Base-by-base conservation (phyloP, 2,888 invertebrate genomes). In the Ectemnius cavifrons region DNA sequence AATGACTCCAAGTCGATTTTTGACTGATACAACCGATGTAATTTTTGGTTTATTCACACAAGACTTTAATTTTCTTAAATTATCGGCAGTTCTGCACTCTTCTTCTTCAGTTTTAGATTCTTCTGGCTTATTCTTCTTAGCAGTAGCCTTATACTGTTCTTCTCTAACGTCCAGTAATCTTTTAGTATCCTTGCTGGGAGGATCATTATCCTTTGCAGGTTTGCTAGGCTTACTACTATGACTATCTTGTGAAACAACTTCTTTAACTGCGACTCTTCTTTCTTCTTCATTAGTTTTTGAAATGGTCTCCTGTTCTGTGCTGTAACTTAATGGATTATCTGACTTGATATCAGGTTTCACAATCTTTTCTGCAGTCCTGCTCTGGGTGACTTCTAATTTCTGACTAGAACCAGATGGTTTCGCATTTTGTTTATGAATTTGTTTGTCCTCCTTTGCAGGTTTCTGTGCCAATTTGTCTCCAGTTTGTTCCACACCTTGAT, bases 21-120 rank as follows among this genome's bases (percentile, higher is more conserved):
- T 90, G 2, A 90, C 87, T 2, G 90, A 88, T 0, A 91, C 89
- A 0, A 90, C 89, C 1, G 91, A 91, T 2, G 88, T 89, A 4
- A 90, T 81, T 72, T 79, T 87, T 18, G 91, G 91, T 66, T 89
- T 91, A 57, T 86, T 87, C 0, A 90, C 71, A 59, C 86, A 87
- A 0, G 90, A 90, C 20, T 87, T 90, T 0, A 90, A 47, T 62
- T 83, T 86, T 14, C 66, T 86, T 0, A 73, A 66, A 20, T 46
- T 73, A 6, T 76, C 76, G 2, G 64, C 60, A 1, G 73, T 69
- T 2, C 73, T 71, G 89, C 92, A 92, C 18, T 92, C 92, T 23
- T 85, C 77, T 75, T 92, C 75, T 0, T 74, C 62, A 0, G 71
- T 5, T 18, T 71, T 81, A 0, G 81, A 71, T 2, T 68, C 63